Evolutionary conservation across 2,888 invertebrate species (phyloP).

Genomic region (Gymnosoma rotundatum): DNA sequence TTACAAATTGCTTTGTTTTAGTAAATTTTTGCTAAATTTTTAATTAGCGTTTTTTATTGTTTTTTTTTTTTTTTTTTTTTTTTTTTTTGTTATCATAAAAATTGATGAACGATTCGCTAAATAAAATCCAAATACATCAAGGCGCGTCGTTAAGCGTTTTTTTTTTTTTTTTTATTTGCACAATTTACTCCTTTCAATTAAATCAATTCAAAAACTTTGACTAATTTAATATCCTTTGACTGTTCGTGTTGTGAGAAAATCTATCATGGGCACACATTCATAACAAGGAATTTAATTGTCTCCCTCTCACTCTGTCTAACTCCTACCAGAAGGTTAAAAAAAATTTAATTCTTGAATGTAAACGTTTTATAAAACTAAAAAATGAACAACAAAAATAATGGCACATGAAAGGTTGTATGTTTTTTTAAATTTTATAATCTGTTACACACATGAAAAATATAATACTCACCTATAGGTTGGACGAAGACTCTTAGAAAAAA

Average conservation of each 20-base stretch:
- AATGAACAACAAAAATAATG: slow-evolving; percentile 23
- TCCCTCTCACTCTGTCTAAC: not conserved
- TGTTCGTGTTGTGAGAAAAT: slow-evolving; percentile 16
- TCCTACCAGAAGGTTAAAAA: not conserved
- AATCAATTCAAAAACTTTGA: slow-evolving; percentile 46
- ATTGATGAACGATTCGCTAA: slow-evolving; percentile 28
- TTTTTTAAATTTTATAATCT: slow-evolving; percentile 49
- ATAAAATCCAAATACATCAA: slow-evolving; percentile 31
- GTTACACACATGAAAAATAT: slow-evolving; percentile 47
- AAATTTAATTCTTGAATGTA: not conserved
- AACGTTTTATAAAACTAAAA: not conserved
- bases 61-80: not conserved
- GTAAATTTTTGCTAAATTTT: slow-evolving; percentile 3
- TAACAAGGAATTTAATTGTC: slow-evolving; percentile 21
- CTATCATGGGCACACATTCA: slow-evolving; percentile 29
- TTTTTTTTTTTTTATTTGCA: slow-evolving; percentile 5
- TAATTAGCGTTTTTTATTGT: slow-evolving; percentile 4
- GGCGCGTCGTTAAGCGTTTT: not conserved
- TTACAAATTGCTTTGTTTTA: not conserved
- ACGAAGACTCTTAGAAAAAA: not conserved
- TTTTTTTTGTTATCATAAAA: slow-evolving; percentile 8
- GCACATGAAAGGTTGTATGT: slow-evolving; percentile 45
- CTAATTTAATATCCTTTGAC: slow-evolving; percentile 59
- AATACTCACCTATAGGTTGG: not conserved
- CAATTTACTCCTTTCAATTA: slow-evolving; percentile 39